Conservation (phyloP, 2,888 invertebrate species). For the Pollenia labialis region DNA sequence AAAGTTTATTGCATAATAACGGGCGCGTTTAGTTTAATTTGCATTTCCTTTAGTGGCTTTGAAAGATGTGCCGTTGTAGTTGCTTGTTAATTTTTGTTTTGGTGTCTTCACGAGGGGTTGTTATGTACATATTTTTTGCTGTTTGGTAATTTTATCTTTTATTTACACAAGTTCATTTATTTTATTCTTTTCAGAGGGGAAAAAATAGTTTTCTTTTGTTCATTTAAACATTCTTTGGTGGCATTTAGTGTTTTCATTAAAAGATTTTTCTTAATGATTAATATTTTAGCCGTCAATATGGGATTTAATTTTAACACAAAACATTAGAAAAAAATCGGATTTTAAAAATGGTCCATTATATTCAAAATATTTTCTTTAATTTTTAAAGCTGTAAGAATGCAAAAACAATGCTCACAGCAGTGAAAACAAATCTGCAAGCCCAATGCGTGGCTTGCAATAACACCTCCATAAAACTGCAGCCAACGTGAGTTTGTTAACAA, state of each 20-base stretch:
- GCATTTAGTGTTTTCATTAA: constrained; percentile 52
- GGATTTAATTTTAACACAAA: not conserved
- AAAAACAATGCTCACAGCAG: not conserved
- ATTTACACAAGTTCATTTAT: constrained; percentile 71
- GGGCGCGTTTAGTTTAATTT: constrained; percentile 53
- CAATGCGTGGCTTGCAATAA: too few relatives aligned
- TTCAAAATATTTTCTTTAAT: not conserved
- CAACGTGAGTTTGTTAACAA: too few relatives aligned
- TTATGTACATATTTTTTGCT: constrained; percentile 22
- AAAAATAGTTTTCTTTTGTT: constrained; percentile 63
- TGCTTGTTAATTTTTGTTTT: not conserved
- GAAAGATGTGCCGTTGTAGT: too few relatives aligned
- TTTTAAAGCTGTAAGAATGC: not conserved
- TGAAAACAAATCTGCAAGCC: not conserved
- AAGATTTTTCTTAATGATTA: constrained; percentile 42
- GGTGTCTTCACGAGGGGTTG: not conserved
- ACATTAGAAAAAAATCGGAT: constrained; percentile 26
- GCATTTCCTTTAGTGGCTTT: constrained; percentile 44
- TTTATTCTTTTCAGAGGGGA: constrained; percentile 45
- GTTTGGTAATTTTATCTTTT: constrained; percentile 65
- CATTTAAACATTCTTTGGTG: constrained; percentile 47
- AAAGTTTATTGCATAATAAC: constrained; percentile 34
- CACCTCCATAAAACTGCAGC: too few relatives aligned
- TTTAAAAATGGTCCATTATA: not conserved
- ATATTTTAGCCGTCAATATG: constrained; percentile 10